Percentiles rank a stretch among this genome's conserved stretches.
Evolutionary conservation across 2,888 invertebrate genomes (phyloP).

Genomic region (Drosophila demipolita): DNA sequence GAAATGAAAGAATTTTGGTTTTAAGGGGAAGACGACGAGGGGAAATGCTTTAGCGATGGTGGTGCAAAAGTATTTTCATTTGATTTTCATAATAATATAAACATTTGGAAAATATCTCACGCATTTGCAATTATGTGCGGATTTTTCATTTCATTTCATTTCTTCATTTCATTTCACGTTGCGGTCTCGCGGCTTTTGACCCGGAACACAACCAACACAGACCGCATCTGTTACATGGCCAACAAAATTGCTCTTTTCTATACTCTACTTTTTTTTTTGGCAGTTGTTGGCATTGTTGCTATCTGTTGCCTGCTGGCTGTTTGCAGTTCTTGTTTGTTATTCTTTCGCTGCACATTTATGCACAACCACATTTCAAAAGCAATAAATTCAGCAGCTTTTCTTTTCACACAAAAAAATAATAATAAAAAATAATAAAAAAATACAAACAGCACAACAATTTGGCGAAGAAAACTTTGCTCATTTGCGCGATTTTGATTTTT

Average conservation of each 20-base stretch:
- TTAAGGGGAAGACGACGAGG: conserved; percentile 4
- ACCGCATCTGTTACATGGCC: conserved; percentile 54
- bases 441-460: conserved; percentile 16
- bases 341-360: conserved; percentile 67
- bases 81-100: conserved; percentile 78
- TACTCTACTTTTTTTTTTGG: conserved; percentile 5
- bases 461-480: conserved; percentile 71
- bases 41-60: conserved; percentile 12
- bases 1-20: conserved; percentile 8
- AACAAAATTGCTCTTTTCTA: conserved; percentile 13
- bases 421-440: conserved; percentile 8
- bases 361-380: conserved; percentile 76
- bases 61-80: conserved; percentile 50
- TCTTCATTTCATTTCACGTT: conserved; percentile 55
- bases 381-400: conserved; percentile 75
- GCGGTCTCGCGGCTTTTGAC: conserved; percentile 41
- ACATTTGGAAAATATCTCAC: conserved; percentile 80
- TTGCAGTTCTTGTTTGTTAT: conserved; percentile 35
- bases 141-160: conserved; percentile 65
- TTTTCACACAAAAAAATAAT: conserved; percentile 30
- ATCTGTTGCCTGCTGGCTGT: conserved; percentile 44
- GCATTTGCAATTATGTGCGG: conserved; percentile 78
- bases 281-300: conserved; percentile 38
- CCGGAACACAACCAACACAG: conserved; percentile 18
- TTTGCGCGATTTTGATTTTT: conserved; percentile 73